Conservation (phyloP, 2,888 invertebrate genomes). For the Volucella zonaria region DNA sequence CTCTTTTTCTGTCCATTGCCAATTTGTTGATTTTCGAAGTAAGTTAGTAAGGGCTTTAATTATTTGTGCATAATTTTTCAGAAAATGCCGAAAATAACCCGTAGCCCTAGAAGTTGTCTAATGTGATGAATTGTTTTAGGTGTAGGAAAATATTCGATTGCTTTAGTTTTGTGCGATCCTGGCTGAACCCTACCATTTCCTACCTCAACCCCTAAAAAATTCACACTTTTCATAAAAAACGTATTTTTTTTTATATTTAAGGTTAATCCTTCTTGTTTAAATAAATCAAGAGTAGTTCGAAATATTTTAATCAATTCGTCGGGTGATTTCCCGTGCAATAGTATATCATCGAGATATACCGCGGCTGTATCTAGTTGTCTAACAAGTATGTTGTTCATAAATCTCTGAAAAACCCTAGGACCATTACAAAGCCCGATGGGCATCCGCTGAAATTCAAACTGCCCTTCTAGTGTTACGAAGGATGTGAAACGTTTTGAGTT, state of each 20-base stretch:
- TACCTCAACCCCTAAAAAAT: constrained; percentile 75
- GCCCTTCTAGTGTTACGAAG: constrained; percentile 57
- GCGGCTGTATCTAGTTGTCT: constrained; percentile 41
- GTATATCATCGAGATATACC: constrained; percentile 75
- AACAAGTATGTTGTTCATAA: constrained; percentile 66
- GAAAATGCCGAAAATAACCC: constrained; percentile 76
- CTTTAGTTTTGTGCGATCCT: constrained; percentile 73
- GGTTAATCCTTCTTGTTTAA: constrained; percentile 35
- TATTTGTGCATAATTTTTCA: constrained; percentile 18
- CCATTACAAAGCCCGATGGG: constrained; percentile 78
- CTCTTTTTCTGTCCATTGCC: constrained; percentile 32
- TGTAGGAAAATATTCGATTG: constrained; percentile 65
- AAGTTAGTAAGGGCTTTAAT: constrained; percentile 57
- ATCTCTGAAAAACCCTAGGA: constrained; percentile 76
- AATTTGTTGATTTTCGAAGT: constrained; percentile 28
- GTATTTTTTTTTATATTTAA: constrained; percentile 59
- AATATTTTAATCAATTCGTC: constrained; percentile 55
- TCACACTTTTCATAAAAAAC: constrained; percentile 71
- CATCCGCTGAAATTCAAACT: constrained; percentile 77
- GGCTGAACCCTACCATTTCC: constrained; percentile 74
- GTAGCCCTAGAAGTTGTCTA: constrained; percentile 76
- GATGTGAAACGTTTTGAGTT: constrained; percentile 67
- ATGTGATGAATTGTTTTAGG: constrained; percentile 74
- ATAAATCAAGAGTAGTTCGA: constrained; percentile 5
- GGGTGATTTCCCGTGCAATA: constrained; percentile 72